These are phyloP conservation scores for Hirtodrosophila confusa DNA, from an alignment of 2,888 invertebrate genomes.

Conservation along the genomic window DNA sequence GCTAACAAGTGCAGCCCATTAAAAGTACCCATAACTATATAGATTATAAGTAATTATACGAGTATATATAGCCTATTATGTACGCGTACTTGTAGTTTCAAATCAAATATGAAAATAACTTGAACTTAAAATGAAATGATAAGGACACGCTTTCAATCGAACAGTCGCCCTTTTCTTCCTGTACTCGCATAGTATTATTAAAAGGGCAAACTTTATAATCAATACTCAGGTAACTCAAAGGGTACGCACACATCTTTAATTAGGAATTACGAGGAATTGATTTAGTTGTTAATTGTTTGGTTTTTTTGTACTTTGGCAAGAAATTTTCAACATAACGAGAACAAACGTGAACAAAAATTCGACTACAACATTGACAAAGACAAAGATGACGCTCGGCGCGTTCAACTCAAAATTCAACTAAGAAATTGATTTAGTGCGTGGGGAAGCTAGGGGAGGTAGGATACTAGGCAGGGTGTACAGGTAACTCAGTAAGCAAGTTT, in stretches of 20 bases:
- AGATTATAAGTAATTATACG: constrained; percentile 15
- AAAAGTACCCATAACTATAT: constrained; percentile 26
- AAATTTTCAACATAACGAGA: constrained; percentile 76
- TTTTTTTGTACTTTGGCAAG: constrained; percentile 76
- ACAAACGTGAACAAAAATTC: constrained; percentile 79
- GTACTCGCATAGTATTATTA: constrained; percentile 31
- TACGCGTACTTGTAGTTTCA: constrained; percentile 15
- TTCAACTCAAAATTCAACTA: constrained; percentile 74
- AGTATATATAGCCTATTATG: constrained; percentile 13
- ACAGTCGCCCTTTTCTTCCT: not conserved
- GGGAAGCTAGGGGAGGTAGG: constrained; percentile 21
- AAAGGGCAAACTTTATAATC: constrained; percentile 38
- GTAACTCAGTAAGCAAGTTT: constrained; percentile 76
- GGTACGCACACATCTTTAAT: constrained; percentile 57
- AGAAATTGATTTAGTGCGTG: constrained; percentile 77
- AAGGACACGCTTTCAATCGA: constrained; percentile 16
- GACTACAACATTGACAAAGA: constrained; percentile 76
- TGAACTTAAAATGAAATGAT: constrained; percentile 46
- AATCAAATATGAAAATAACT: constrained; percentile 6
- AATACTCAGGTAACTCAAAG: constrained; percentile 64
- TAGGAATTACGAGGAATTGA: constrained; percentile 73
- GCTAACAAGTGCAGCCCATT: constrained; percentile 76
- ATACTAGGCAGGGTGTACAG: constrained; percentile 51
- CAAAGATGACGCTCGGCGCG: constrained; percentile 50
- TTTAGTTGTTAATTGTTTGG: constrained; percentile 53